Evolutionary conservation across 53 echinoderm and acorn worm genomes (phyloP).

Genomic region (Temnopleurus reevesii): DNA sequence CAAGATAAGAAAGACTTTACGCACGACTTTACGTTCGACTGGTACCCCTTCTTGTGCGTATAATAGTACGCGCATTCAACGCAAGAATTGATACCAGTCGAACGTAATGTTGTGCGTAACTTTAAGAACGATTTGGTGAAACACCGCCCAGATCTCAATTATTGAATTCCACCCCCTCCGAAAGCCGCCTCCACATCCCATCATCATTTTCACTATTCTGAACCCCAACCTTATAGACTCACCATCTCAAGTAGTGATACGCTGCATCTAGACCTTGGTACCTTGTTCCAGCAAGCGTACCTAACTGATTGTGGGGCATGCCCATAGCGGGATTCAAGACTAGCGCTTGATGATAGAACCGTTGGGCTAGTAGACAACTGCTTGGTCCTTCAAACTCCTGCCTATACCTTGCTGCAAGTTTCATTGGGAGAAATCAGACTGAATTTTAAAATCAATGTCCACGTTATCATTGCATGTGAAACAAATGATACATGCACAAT

Average conservation of each 20-base stretch:
- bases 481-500: too few relatives aligned
- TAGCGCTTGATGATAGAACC: conserved; percentile 97
- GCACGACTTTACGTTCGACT: too few relatives aligned
- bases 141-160: too few relatives aligned
- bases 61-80: too few relatives aligned
- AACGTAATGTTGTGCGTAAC: too few relatives aligned
- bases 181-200: not conserved
- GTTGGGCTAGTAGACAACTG: conserved; percentile 81
- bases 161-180: not conserved
- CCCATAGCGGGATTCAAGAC: conserved; percentile 89
- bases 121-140: too few relatives aligned
- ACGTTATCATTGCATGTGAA: too few relatives aligned
- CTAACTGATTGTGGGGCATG: conserved; percentile 99
- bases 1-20: too few relatives aligned
- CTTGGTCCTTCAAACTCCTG: conserved; percentile 92
- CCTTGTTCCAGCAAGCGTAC: conserved; percentile 86
- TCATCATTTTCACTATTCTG: not conserved
- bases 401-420: conserved; percentile 82
- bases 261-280: conserved; percentile 96
- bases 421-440: too few relatives aligned
- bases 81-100: too few relatives aligned
- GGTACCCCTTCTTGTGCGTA: too few relatives aligned
- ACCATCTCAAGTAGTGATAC: conserved; percentile 99
- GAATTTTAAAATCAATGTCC: too few relatives aligned
- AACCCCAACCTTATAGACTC: not conserved